A percentile compares a stretch with the other conserved stretches of the same genome.
These are phyloP conservation scores for Eristalis arbustorum DNA, from an alignment of 2,888 invertebrate species.

Conservation along the genomic window DNA sequence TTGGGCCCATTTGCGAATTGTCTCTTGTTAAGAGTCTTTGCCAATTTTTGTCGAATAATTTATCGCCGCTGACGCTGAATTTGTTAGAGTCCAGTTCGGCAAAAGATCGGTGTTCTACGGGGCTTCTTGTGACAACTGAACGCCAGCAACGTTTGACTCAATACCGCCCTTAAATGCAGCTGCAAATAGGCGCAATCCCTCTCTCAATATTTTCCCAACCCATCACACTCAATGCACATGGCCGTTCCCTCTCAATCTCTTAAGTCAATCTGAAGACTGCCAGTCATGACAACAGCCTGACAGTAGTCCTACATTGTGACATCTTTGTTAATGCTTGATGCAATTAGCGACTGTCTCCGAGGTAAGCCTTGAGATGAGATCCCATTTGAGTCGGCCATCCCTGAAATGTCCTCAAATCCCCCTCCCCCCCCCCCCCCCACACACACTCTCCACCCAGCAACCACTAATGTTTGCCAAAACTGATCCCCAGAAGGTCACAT, in stretches of 20 bases:
- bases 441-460: background rate
- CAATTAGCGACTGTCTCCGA: background rate
- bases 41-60: no score
- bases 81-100: no score
- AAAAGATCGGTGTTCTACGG: no score
- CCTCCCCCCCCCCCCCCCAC: no score
- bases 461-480: background rate
- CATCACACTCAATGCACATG: background rate
- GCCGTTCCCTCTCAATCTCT: background rate
- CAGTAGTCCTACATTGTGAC: background rate
- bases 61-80: no score
- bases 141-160: no score
- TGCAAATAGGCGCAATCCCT: no score
- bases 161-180: no score
- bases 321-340: background rate
- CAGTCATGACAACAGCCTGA: background rate
- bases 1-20: no score
- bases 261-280: background rate
- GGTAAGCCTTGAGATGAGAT: background rate
- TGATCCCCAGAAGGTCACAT: background rate
- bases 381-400: background rate
- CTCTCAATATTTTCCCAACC: background rate
- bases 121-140: no score
- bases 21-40: no score
- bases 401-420: background rate